Conservation (phyloP, 2,888 invertebrate species). For the Scaeva pyrastri region DNA sequence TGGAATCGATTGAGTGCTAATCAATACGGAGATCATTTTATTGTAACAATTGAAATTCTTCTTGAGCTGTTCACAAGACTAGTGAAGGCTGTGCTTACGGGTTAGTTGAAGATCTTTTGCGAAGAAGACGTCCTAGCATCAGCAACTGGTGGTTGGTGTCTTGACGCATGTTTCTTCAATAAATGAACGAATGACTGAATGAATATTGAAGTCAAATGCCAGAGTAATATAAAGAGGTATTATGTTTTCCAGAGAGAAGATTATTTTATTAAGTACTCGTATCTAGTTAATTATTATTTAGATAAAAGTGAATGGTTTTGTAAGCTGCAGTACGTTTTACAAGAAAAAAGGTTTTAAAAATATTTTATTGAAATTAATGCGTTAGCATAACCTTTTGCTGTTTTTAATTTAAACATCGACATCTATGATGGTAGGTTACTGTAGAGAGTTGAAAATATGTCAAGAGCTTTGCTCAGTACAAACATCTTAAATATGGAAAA, state of each 20-base stretch:
- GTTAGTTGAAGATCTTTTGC: constrained; percentile 18
- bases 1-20: constrained; percentile 61
- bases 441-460: too few species aligned
- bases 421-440: too few species aligned
- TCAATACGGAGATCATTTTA: constrained; percentile 57
- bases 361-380: too few species aligned
- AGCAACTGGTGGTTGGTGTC: constrained; percentile 23
- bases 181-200: constrained; percentile 6
- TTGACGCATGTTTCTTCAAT: constrained; percentile 41
- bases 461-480: too few species aligned
- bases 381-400: too few species aligned
- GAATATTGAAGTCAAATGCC: constrained; percentile 23
- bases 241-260: background rate
- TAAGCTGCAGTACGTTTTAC: background rate
- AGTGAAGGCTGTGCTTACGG: constrained; percentile 9
- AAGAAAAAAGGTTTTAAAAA: too few species aligned
- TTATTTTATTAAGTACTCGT: constrained; percentile 1
- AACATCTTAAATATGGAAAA: too few species aligned
- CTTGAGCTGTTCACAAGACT: constrained; percentile 33
- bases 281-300: background rate
- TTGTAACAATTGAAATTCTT: constrained; percentile 65
- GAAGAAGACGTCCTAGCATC: constrained; percentile 30
- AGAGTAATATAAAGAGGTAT: too few species aligned
- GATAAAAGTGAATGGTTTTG: background rate
- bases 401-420: too few species aligned